Conservation (phyloP, 2,888 invertebrate genomes). For the Galeopsomyia nigrocyanea region DNA sequence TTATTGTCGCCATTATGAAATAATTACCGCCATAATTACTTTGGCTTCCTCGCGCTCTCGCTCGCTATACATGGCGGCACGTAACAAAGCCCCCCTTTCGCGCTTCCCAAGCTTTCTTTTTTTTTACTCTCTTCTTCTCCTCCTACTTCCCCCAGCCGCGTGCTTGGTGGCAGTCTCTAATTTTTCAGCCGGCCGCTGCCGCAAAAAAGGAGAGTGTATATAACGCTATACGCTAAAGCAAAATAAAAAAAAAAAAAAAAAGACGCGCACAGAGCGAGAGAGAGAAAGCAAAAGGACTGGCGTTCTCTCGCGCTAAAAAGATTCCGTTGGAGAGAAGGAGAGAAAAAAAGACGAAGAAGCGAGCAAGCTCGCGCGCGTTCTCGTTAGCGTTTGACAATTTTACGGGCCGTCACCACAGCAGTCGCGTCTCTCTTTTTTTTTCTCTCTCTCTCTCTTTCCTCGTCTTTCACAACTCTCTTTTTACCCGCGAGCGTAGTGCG, state of each 20-base stretch:
- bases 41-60: constrained; percentile 40
- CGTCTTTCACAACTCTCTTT: constrained; percentile 38
- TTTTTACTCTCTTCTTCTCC: background rate
- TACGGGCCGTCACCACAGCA: constrained; percentile 45
- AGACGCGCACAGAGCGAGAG: constrained; percentile 39
- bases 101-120: background rate
- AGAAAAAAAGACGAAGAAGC: background rate
- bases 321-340: constrained; percentile 10
- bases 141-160: background rate
- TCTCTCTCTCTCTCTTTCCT: constrained; percentile 9
- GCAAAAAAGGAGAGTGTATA: background rate
- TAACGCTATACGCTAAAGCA: background rate
- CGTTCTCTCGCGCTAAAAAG: constrained; percentile 4
- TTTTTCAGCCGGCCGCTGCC: constrained; percentile 2
- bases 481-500: background rate
- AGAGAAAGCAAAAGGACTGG: background rate
- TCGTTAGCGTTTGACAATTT: constrained; percentile 50
- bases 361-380: constrained; percentile 5
- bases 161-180: constrained; percentile 8
- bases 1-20: constrained; percentile 38
- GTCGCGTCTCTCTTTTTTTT: background rate
- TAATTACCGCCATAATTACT: constrained; percentile 43
- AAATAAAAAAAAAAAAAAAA: constrained; percentile 24
- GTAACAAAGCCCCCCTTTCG: constrained; percentile 28
- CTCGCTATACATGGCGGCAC: background rate